Evolutionary conservation across 2,797 vertebrate species (phyloP).

Genomic region (Falco biarmicus): DNA sequence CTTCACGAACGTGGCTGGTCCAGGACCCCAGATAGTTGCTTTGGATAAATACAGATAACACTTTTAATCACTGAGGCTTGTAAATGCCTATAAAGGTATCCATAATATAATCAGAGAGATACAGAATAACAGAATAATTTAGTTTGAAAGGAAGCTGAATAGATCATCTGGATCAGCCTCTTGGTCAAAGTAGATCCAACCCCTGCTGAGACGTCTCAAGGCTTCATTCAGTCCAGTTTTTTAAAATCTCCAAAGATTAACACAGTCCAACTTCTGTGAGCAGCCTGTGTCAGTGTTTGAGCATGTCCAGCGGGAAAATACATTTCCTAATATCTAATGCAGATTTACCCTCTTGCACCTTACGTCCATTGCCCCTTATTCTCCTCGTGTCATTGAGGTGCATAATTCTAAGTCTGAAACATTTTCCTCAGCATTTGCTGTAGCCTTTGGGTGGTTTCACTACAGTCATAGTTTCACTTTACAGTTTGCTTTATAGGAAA

Average conservation of each 20-base stretch:
- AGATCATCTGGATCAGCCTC: background rate
- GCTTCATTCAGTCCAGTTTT: background rate
- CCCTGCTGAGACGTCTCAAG: background rate
- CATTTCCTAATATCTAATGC: background rate
- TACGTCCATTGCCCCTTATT: background rate
- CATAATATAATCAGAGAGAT: background rate
- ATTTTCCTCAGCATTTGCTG: background rate
- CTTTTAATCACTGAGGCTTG: background rate
- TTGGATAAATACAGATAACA: background rate
- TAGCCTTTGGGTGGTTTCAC: background rate
- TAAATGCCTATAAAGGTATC: background rate
- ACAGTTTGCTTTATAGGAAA: background rate
- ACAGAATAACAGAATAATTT: background rate
- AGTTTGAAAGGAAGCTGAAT: background rate
- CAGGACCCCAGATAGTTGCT: background rate
- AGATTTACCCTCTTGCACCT: background rate
- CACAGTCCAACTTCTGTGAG: background rate
- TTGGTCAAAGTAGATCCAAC: background rate
- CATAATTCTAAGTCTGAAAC: accelerated
- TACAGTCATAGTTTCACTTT: background rate
- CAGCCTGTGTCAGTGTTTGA: background rate
- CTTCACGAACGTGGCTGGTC: background rate
- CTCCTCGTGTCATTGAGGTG: accelerated
- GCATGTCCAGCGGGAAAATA: background rate
- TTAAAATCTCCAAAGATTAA: background rate